Conservation (phyloP, 2,888 invertebrate species). For the Penaeus monodon region DNA sequence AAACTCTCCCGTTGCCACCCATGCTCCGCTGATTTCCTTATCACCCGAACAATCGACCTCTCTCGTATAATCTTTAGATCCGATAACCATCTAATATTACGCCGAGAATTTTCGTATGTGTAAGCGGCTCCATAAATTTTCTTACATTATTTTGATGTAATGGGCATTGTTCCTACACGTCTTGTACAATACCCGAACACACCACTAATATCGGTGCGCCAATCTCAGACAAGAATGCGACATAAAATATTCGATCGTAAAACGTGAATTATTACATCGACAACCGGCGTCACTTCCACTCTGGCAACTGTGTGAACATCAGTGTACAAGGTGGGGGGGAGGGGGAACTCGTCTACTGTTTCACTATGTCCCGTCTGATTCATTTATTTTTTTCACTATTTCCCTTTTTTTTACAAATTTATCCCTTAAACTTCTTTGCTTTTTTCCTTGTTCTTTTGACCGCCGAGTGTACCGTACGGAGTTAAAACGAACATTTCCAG, state of each 20-base stretch:
- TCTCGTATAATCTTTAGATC: constrained; percentile 24
- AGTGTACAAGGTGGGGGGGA: background rate
- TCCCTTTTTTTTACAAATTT: no score
- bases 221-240: constrained; percentile 24
- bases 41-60: constrained; percentile 31
- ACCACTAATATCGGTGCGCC: constrained; percentile 29
- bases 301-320: background rate
- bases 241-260: constrained; percentile 37
- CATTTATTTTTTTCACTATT: no score
- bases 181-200: constrained; percentile 32
- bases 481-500: no score
- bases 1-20: no score
- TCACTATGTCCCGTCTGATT: no score
- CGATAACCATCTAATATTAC: constrained; percentile 21
- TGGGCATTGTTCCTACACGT: constrained; percentile 23
- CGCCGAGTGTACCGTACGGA: no score
- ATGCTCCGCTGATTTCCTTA: constrained; percentile 2
- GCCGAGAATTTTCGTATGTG: background rate
- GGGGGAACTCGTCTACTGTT: background rate
- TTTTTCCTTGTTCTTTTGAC: no score
- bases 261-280: constrained; percentile 19
- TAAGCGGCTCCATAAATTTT: constrained; percentile 33
- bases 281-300: constrained; percentile 10
- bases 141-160: constrained; percentile 40
- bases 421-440: no score